These are phyloP conservation scores for Sylvia borin DNA, from an alignment of 2,797 vertebrate species.

Conservation along the genomic window DNA sequence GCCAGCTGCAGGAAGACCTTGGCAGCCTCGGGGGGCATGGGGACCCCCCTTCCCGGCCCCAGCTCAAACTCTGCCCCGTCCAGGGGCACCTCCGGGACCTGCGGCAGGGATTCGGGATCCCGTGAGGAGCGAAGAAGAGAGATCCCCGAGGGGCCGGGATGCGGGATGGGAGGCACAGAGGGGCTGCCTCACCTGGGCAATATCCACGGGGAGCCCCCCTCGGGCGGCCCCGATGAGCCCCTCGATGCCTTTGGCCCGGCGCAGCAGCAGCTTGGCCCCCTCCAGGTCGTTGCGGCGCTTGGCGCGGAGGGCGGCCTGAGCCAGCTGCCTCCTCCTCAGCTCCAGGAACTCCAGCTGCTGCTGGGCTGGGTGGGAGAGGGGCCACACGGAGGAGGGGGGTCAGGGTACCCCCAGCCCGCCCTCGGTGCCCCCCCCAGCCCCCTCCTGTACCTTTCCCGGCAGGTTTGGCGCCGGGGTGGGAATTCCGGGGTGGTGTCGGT, in stretches of 20 bases:
- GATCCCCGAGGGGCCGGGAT: too few relatives aligned
- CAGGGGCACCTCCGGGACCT: neutral
- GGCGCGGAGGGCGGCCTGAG: neutral
- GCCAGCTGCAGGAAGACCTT: neutral
- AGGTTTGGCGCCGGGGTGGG: neutral
- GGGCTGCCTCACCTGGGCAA: neutral
- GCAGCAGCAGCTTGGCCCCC: neutral
- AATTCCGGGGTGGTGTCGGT: too few relatives aligned
- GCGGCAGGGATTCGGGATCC: neutral
- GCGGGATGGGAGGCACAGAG: accelerated
- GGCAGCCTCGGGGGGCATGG: neutral
- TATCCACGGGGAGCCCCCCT: neutral
- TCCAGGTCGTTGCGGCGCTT: neutral
- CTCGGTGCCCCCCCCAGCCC: neutral
- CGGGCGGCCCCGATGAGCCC: neutral
- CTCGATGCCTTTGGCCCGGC: neutral
- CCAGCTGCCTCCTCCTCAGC: neutral
- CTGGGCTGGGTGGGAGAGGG: neutral
- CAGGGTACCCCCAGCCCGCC: neutral
- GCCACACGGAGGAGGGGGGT: too few relatives aligned
- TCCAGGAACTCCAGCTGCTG: neutral
- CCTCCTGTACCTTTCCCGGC: neutral
- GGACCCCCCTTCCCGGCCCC: neutral
- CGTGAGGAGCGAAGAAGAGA: accelerated
- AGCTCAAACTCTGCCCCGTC: neutral